Evolutionary conservation across 2,797 vertebrate genomes (phyloP).

Genomic region (Myotis daubentonii): DNA sequence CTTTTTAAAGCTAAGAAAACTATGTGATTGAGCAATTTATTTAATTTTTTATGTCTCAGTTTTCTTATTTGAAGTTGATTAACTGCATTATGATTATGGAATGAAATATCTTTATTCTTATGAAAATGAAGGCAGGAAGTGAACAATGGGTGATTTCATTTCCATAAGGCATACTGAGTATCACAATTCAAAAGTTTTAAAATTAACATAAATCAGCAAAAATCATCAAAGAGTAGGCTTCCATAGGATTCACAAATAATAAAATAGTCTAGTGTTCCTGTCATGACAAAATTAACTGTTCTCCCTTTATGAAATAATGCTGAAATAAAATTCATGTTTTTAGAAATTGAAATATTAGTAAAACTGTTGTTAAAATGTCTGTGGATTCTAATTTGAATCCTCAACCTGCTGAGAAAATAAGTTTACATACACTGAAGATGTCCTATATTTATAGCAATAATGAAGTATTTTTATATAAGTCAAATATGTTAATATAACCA

Average conservation of each 20-base stretch:
- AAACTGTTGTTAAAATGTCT: background rate
- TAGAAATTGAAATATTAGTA: constrained; percentile 35
- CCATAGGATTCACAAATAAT: background rate
- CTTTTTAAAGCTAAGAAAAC: constrained; percentile 43
- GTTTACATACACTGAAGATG: constrained; percentile 18
- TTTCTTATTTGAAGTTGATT: constrained; percentile 6
- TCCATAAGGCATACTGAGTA: background rate
- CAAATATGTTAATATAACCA: constrained; percentile 29
- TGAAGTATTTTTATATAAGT: background rate
- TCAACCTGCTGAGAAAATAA: constrained; percentile 16
- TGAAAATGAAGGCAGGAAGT: constrained; percentile 1
- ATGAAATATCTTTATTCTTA: constrained; percentile 43
- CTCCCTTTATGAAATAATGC: background rate
- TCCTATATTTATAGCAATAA: background rate
- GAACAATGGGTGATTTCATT: constrained; percentile 31
- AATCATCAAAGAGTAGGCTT: background rate
- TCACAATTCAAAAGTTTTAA: constrained; percentile 47
- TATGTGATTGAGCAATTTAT: background rate
- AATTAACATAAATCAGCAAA: constrained; percentile 31
- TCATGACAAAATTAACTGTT: constrained; percentile 2
- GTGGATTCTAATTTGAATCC: background rate
- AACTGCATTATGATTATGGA: background rate
- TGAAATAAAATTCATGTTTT: constrained; percentile 42
- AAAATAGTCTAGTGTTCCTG: background rate
- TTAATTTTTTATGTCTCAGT: background rate